Conservation (phyloP, 2,113 vertebrate genomes). For the Pollimyrus isidori region DNA sequence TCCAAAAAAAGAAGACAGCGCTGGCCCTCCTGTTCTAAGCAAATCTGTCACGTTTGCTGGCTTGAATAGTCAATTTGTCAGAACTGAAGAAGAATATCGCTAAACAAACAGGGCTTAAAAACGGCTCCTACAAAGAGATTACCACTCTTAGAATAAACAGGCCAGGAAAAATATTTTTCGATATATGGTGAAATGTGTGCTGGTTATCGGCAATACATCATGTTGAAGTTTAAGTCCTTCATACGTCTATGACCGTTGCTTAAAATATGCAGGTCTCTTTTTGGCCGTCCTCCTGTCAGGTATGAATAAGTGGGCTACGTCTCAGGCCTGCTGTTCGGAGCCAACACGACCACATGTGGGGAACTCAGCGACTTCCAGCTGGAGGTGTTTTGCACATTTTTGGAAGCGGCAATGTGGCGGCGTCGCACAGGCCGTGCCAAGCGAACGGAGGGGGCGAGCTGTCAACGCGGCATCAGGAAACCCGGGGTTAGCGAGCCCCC, state of each 20-base stretch:
- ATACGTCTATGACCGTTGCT: not conserved
- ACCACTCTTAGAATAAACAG: not conserved
- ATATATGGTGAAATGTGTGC: not conserved
- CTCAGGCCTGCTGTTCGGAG: not conserved
- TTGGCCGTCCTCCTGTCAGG: not conserved
- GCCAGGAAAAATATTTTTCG: not conserved
- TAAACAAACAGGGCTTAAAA: not conserved
- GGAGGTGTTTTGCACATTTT: conserved; percentile 3
- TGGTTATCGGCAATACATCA: not conserved
- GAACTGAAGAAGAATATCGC: not conserved
- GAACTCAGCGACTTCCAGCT: not conserved
- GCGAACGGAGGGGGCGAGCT: not conserved
- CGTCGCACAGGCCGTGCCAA: not conserved
- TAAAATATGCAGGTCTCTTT: conserved; percentile 3
- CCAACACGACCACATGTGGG: not conserved
- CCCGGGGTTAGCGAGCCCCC: not conserved
- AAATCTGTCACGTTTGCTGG: not conserved
- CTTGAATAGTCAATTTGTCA: not conserved
- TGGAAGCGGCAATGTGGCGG: not conserved
- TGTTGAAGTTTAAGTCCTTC: not conserved
- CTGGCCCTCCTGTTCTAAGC: not conserved
- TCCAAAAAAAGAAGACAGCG: not conserved
- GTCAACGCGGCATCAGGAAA: not conserved
- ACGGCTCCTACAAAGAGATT: not conserved
- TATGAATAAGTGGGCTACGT: conserved; percentile 8